Evolutionary conservation across 2,888 invertebrate genomes (phyloP).

Genomic region (Eupithecia subumbrata): DNA sequence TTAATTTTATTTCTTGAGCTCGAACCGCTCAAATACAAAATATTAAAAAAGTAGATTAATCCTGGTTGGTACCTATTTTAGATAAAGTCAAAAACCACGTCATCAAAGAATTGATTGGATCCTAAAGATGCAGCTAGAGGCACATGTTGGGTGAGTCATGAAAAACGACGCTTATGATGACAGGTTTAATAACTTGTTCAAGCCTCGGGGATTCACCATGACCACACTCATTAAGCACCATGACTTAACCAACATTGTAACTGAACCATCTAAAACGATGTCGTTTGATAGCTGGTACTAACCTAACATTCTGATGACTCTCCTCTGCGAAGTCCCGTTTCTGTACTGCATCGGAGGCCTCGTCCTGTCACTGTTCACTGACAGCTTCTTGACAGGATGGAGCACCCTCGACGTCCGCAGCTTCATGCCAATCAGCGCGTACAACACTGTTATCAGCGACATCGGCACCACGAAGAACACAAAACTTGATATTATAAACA

Average conservation of each 20-base stretch:
- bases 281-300: slow-evolving; percentile 60
- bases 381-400: slow-evolving; percentile 83
- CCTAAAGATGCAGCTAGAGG: not conserved
- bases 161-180: not conserved
- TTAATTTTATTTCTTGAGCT: not conserved
- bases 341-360: slow-evolving; percentile 76
- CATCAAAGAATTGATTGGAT: not conserved
- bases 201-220: not conserved
- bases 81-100: not conserved
- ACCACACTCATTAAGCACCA: no score
- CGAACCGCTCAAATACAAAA: not conserved
- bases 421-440: slow-evolving; percentile 90
- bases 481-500: slow-evolving; percentile 91
- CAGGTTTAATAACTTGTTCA: not conserved
- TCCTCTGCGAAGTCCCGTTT: slow-evolving; percentile 83
- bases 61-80: not conserved
- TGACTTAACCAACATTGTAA: not conserved
- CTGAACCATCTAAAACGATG: not conserved
- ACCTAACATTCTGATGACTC: slow-evolving; percentile 93
- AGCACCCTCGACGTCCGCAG: slow-evolving; percentile 86
- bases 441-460: slow-evolving; percentile 93
- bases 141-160: not conserved
- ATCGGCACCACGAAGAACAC: slow-evolving; percentile 94
- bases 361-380: slow-evolving; percentile 73
- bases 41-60: not conserved